Conservation (phyloP, 2,888 invertebrate species). For the Calliphora vomitoria region DNA sequence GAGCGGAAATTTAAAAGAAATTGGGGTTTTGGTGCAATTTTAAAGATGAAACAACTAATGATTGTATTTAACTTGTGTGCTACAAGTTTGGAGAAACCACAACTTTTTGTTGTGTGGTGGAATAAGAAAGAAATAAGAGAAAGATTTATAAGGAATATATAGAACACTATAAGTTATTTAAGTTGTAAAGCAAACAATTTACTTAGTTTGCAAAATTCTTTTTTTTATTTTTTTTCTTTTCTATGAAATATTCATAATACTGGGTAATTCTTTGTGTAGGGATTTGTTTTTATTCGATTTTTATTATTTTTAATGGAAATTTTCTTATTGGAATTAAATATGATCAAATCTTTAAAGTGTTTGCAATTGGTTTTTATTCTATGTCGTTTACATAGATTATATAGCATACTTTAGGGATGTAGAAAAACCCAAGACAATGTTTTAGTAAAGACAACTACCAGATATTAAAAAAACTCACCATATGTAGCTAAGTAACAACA, state of each 20-base stretch:
- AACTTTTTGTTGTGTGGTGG: not conserved
- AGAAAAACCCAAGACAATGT: not conserved
- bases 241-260: too few relatives aligned
- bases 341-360: too few relatives aligned
- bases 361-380: not conserved
- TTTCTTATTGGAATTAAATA: too few relatives aligned
- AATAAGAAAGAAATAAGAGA: not conserved
- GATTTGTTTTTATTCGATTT: too few relatives aligned
- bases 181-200: not conserved
- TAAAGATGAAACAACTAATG: not conserved
- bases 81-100: not conserved
- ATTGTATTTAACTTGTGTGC: not conserved
- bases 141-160: not conserved
- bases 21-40: conserved; percentile 46
- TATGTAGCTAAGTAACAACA: not conserved
- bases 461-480: not conserved
- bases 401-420: conserved; percentile 28
- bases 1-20: conserved; percentile 52
- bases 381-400: not conserved
- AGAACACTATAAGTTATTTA: not conserved
- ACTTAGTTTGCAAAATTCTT: too few relatives aligned
- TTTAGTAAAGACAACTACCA: conserved; percentile 21
- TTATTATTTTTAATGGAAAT: too few relatives aligned
- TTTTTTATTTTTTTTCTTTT: too few relatives aligned
- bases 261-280: too few relatives aligned